Conservation (phyloP, 2,888 invertebrate species). For the Lacanobia oleracea region DNA sequence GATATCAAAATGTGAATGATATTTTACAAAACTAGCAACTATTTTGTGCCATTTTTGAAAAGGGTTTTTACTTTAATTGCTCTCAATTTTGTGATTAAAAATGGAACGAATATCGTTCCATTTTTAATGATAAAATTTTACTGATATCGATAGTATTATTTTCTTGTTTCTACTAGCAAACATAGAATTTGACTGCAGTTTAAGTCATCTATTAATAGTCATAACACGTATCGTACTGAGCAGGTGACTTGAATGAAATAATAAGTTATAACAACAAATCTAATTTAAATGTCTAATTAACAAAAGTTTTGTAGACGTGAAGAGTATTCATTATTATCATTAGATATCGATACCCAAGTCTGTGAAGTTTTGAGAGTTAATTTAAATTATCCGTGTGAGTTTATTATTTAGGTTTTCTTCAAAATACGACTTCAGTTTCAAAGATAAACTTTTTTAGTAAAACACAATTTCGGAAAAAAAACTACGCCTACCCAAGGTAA, state of each 20-base stretch:
- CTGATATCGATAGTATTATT: not conserved
- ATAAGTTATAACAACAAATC: not conserved
- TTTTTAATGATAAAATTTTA: constrained; percentile 27
- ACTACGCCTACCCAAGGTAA: no score
- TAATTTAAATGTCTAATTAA: not conserved
- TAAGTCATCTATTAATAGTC: not conserved
- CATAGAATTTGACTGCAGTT: not conserved
- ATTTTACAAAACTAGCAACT: constrained; percentile 25
- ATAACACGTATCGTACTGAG: not conserved
- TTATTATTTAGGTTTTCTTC: not conserved
- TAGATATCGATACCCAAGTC: not conserved
- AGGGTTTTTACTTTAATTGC: not conserved
- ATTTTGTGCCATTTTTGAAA: constrained; percentile 25
- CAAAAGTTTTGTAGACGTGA: not conserved
- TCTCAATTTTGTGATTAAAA: constrained; percentile 6
- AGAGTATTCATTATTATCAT: not conserved
- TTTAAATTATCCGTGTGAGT: not conserved
- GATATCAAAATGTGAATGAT: constrained; percentile 22
- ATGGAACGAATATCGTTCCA: no score
- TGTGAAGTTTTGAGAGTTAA: not conserved
- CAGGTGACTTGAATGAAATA: not conserved
- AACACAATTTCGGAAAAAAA: no score
- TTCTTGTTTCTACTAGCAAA: not conserved
- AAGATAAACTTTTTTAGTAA: not conserved
- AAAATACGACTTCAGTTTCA: not conserved